phyloP scores from a whole-genome alignment of 2,888 invertebrate species.

The Sminthurinus aureus region DNA sequence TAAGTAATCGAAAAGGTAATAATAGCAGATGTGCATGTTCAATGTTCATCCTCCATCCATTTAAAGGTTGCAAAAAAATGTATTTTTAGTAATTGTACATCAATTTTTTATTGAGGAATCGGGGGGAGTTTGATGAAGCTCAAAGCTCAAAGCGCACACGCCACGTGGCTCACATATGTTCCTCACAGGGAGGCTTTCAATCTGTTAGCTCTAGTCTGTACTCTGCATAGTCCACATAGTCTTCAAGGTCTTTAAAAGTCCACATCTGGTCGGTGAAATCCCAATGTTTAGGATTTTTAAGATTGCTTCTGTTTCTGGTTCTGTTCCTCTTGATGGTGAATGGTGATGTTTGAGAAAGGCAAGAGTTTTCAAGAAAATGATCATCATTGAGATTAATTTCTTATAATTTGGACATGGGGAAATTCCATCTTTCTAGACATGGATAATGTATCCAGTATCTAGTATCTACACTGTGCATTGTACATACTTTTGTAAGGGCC shows the following conservation, averaged over 20 bases:
- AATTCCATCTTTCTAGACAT: neutral
- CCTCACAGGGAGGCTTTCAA: neutral
- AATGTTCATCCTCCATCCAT: neutral
- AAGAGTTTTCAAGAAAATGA: neutral
- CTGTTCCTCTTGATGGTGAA: neutral
- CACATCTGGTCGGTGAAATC: conserved; percentile 28
- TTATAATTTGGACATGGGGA: neutral
- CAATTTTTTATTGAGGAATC: neutral
- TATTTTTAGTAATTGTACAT: neutral
- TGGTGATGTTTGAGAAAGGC: conserved; percentile 6
- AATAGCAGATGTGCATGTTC: neutral
- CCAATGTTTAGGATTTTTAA: no score
- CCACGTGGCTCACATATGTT: conserved; percentile 39
- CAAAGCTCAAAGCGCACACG: neutral
- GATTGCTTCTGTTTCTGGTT: no score
- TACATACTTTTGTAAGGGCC: neutral
- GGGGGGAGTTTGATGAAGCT: no score
- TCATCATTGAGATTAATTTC: conserved; percentile 18
- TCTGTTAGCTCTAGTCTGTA: conserved; percentile 17
- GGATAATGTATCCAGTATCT: no score
- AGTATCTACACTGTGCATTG: no score
- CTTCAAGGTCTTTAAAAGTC: conserved; percentile 25
- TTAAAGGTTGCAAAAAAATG: neutral
- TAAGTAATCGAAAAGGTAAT: neutral
- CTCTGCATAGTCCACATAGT: neutral